A percentile compares a stretch with the other conserved stretches of the same genome.
These are phyloP conservation scores for Ochropleura leucogaster DNA, from an alignment of 2,888 invertebrate species.

Conservation along the genomic window DNA sequence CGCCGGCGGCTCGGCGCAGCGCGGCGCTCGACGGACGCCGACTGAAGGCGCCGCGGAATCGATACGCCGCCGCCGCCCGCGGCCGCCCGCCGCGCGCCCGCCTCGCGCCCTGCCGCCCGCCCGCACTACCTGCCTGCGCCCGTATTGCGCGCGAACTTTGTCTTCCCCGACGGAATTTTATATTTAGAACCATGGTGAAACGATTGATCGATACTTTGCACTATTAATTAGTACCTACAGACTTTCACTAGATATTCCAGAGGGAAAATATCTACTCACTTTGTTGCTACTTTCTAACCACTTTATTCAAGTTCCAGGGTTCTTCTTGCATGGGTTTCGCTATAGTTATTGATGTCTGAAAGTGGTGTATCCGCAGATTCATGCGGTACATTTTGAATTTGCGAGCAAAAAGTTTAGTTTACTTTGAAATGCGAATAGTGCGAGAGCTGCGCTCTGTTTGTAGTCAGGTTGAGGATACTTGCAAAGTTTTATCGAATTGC, in stretches of 20 bases:
- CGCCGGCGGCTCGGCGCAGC: slow-evolving; percentile 88
- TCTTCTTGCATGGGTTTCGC: slow-evolving; percentile 37
- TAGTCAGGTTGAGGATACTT: slow-evolving; percentile 75
- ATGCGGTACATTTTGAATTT: slow-evolving; percentile 16
- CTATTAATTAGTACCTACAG: slow-evolving; percentile 84
- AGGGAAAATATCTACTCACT: slow-evolving; percentile 47
- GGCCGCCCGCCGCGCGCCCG: slow-evolving; percentile 81
- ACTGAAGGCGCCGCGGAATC: slow-evolving; percentile 89
- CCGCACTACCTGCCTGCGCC: slow-evolving; percentile 84
- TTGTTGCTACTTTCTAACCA: slow-evolving; percentile 42
- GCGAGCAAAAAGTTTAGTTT: slow-evolving; percentile 42
- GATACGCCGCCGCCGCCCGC: slow-evolving; percentile 86
- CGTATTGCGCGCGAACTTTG: slow-evolving; percentile 90
- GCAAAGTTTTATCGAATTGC: slow-evolving; percentile 88
- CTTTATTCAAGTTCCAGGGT: slow-evolving; percentile 48
- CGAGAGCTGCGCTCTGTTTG: slow-evolving; percentile 62
- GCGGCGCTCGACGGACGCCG: slow-evolving; percentile 90
- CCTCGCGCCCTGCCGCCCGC: slow-evolving; percentile 78
- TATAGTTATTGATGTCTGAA: slow-evolving; percentile 33
- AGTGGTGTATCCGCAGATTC: slow-evolving; percentile 33
- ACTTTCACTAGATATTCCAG: slow-evolving; percentile 79
- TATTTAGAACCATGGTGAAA: slow-evolving; percentile 90
- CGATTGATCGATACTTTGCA: slow-evolving; percentile 90
- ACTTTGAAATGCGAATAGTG: slow-evolving; percentile 35
- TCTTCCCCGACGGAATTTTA: slow-evolving; percentile 90